A percentile compares a stretch with the other conserved stretches of the same genome.
phyloP scores from a whole-genome alignment of 2,888 invertebrate genomes.

The Hyppa rectilinea region DNA sequence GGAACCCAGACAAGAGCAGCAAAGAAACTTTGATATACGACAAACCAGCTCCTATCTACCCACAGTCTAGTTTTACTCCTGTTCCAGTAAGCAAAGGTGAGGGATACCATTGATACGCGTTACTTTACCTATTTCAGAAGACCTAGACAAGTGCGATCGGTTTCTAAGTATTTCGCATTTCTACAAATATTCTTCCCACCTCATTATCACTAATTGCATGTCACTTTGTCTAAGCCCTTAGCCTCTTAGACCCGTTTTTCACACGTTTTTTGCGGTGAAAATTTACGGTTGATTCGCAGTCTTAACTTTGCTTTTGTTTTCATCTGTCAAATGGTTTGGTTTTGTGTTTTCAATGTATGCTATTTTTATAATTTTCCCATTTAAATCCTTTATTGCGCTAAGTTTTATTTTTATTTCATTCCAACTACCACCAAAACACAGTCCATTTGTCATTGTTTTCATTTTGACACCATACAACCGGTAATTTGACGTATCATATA shows the following conservation, averaged over 20 bases:
- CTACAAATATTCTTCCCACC: neutral
- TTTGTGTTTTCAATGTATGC: too few relatives aligned
- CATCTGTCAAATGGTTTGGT: too few relatives aligned
- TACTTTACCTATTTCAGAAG: neutral
- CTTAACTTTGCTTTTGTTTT: too few relatives aligned
- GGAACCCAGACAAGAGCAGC: slow-evolving; percentile 92
- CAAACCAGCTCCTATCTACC: slow-evolving; percentile 92
- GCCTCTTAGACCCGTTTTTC: neutral
- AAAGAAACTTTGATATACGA: slow-evolving; percentile 93
- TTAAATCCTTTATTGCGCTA: too few relatives aligned
- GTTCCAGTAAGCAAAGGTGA: slow-evolving; percentile 96
- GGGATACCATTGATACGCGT: neutral
- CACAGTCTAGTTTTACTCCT: slow-evolving; percentile 93
- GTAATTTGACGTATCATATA: too few relatives aligned
- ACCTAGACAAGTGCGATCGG: neutral
- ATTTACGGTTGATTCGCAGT: neutral
- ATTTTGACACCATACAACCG: too few relatives aligned
- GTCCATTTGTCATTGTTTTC: too few relatives aligned
- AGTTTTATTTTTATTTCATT: too few relatives aligned
- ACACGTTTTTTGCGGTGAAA: neutral
- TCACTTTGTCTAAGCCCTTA: neutral
- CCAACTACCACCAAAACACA: too few relatives aligned
- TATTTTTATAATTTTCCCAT: too few relatives aligned
- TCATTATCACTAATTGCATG: neutral
- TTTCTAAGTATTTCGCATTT: neutral